Base-by-base conservation (phyloP, 2,888 invertebrate species). In the Ophion obscuratus region DNA sequence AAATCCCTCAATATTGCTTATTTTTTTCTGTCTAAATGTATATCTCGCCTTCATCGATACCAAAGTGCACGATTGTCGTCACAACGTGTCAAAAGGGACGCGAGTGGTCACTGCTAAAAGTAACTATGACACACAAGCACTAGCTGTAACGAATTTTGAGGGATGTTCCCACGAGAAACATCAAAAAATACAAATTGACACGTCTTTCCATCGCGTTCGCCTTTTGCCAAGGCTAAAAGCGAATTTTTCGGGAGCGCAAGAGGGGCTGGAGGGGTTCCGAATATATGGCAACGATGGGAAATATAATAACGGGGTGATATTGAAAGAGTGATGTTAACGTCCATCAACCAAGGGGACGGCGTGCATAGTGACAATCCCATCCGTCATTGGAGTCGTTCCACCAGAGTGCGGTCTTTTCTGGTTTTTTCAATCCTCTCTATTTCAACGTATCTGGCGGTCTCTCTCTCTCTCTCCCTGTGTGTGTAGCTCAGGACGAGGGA, bases 381-480 rank as follows among this genome's bases (percentile, higher is more conserved):
- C 90, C 89, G 91, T 92, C 92, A 92, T 88, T 87, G 87, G 90
- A 81, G 90, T 91, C 90, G 89, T 90, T 88, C 88, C 85, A 87
- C 87, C 89, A 85, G 61, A 61, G 80, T 76, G 75, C 87, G 87
- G 88, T 88, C 84, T 87, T 68, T 76, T 47, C 57, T 36, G 53
- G 27, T 62, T 83, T 76, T 53, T 83, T 68, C 83, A 73, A 80
- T 75, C 71, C 76, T 77, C 62, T 73, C 76, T 68, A 24, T 27
- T 36, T 59, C 6, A 9, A 64, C 53, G 17, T 17, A 53, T 53
- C 53, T 1, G 14, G 53, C 14, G 53, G 5, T 5, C 4, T 5
- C 31, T 31, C 31, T 31, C 31, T 31, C 31, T 31, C 24, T 24
- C 24, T 1, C 24, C 24, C 24, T 24, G 24, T 74, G 17, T 59